Evolutionary conservation across 23 tunicate genomes (phyloP), one percentile per base, ranked within the genome.

Genomic region (Styela clava): DNA sequence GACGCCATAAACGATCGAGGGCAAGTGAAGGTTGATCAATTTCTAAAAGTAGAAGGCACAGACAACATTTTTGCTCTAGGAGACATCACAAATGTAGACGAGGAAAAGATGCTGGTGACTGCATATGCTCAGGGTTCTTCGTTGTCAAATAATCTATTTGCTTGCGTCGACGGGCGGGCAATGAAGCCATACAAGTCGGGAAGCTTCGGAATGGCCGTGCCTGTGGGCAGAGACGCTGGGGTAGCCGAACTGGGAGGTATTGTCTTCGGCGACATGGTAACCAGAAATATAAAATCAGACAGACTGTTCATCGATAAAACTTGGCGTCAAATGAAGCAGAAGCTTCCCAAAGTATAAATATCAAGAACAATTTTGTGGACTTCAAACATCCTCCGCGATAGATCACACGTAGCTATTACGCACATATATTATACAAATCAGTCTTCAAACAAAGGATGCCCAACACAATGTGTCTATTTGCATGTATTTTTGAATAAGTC

Each of bases 51-150:
- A 19, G 64, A 44, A 35, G 65, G 78, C 2, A 1, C 69, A 30
- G 64, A 33, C 18, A 69, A 82, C 62, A 63, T 71, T 18, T 82
- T 82, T 31, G 85, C 85, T 34, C 25, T 80, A 12, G 84, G 84
- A 18, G 84, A 80, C 37, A 68, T 80, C 20, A 30, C 79, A 16
- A 28, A 68, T 2, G 16, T 80, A 0, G 78, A 80, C 31, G 79
- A 82, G 25, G 85, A 72, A 69, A 82, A 82, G 28, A 56, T 52
- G 64, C 34, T 79, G 20, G 21, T 69, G 21, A 31, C 52, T 18
- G 81, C 85, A 36, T 16, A 31, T 22, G 69, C 36, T 9, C 81
- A 82, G 30, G 85, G 81, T 16, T 25, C 56, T 20, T 16, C 70
- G 27, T 62, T 82, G 62, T 62, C 85, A 24, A 34, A 69, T 21